phyloP scores from a whole-genome alignment of 2,113 vertebrate species.

The Verasper variegatus region DNA sequence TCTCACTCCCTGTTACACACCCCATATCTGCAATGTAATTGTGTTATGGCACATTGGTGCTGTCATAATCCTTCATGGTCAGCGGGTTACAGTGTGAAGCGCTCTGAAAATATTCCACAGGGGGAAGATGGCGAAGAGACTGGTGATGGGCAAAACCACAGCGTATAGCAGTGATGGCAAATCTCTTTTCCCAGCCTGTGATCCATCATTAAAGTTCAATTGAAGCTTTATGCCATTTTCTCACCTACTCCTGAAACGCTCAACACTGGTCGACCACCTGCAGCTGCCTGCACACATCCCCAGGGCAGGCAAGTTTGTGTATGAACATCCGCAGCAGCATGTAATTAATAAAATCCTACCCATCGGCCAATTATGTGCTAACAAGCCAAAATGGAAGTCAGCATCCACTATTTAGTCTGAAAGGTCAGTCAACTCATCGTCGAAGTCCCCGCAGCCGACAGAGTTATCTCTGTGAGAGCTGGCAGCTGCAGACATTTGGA shows the following conservation, averaged over 20 bases:
- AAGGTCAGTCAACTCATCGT: conserved; percentile 45
- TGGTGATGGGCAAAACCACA: conserved; percentile 13
- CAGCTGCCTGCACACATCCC: background rate
- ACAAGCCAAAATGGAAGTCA: conserved; percentile 27
- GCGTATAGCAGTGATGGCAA: conserved; percentile 22
- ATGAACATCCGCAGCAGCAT: background rate
- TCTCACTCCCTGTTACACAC: conserved; percentile 9
- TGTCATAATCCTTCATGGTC: conserved; percentile 57
- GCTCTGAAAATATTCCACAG: conserved; percentile 32
- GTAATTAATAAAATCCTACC: conserved; percentile 42
- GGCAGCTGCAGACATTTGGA: conserved; percentile 37
- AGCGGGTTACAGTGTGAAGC: conserved; percentile 10
- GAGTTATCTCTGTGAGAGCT: conserved; percentile 26
- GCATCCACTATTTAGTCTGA: conserved; percentile 32
- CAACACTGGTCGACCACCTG: too few relatives aligned
- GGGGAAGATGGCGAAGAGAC: conserved; percentile 10
- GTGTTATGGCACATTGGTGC: conserved; percentile 42
- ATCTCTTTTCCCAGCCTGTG: conserved; percentile 57
- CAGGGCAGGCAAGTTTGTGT: conserved; percentile 3
- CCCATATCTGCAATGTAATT: conserved; percentile 44
- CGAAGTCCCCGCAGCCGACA: conserved; percentile 4
- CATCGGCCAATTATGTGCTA: conserved; percentile 31
- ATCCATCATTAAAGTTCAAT: conserved; percentile 68
- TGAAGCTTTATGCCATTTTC: conserved; percentile 66
- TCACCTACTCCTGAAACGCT: conserved; percentile 18